Evolutionary conservation across 2,797 vertebrate species (phyloP), one percentile per base, ranked within the genome.

Genomic region (Leuciscus waleckii): DNA sequence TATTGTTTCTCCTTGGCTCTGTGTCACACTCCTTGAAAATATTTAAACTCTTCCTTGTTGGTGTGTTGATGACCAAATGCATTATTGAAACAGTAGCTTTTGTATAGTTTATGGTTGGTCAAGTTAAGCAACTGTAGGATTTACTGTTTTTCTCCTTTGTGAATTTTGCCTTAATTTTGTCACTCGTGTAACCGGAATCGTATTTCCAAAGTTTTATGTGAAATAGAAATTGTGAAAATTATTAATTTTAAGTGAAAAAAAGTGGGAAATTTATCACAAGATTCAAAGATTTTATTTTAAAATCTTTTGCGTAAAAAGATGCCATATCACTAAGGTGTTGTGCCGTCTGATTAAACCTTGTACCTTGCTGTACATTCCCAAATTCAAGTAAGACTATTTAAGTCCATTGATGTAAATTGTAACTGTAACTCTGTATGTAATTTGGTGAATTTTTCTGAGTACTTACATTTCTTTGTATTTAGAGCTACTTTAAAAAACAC

Each of bases 161-260:
- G 88, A 93, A 88, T 92, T 92, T 89, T 94, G 92, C 92, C 92
- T 94, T 94, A 88, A 92, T 69, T 81, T 61, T 74, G 26, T 56
- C 68, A 82, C 68, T 32, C 23, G 1, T 69, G 17, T 75, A 81
- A 69, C 77, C 29, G 51, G 19, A 77, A 79, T 74, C 7, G 8
- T 71, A 37, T 46, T 84, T 58, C 21, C 2, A 26, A 69, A 32
- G 32, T 46, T 85, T n/a, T 16, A 56, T 63, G 70, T 63, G 5
- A 49, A 37, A 77, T 26, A 9, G 8, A 43, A 61, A 70, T 29
- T 35, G 26, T 79, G 26, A 76, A 37, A 46, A 63, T 35, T 0
- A 58, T 16, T 4, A 17, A 7, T 37, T 63, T 63, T 51, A 11
- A 14, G 16, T 7, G 7, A 19, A 7, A 51, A 43, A 82, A 69